Conservation (phyloP, 2,113 vertebrate genomes). For the Herpailurus yagouaroundi region DNA sequence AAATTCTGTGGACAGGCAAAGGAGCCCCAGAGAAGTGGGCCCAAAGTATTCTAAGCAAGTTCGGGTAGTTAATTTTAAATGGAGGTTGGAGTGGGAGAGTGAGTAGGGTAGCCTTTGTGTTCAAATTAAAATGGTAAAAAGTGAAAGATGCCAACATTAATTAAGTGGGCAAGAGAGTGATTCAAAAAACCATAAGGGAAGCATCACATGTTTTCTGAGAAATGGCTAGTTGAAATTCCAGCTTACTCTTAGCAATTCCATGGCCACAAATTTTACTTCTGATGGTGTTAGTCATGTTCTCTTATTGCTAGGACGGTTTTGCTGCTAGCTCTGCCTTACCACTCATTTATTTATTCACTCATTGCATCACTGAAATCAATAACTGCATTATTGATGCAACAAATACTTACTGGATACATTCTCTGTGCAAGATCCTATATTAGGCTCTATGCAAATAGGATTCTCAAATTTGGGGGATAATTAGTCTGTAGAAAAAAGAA, state of each 20-base stretch:
- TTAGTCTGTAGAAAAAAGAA: neutral
- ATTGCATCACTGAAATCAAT: neutral
- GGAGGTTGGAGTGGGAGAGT: neutral
- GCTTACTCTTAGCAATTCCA: neutral
- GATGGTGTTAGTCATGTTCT: neutral
- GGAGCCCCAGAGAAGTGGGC: neutral
- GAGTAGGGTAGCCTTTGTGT: neutral
- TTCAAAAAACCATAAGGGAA: neutral
- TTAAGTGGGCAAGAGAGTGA: neutral
- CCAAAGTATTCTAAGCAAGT: slow-evolving; percentile 53
- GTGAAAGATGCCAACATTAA: neutral
- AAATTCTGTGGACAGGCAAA: slow-evolving; percentile 55
- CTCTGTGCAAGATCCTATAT: neutral
- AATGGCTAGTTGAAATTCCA: neutral
- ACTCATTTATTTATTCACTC: neutral
- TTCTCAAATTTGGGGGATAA: neutral
- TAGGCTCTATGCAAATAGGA: neutral
- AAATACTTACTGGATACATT: neutral
- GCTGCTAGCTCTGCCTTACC: neutral
- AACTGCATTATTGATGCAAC: neutral
- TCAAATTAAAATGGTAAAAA: neutral
- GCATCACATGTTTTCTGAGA: neutral
- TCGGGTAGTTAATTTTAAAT: neutral
- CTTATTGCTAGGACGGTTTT: neutral
- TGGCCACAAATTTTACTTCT: neutral